Evolutionary conservation across 2,888 invertebrate genomes (phyloP), one percentile per base, ranked within the genome.

Genomic region (Alloscopus bannaensis): DNA sequence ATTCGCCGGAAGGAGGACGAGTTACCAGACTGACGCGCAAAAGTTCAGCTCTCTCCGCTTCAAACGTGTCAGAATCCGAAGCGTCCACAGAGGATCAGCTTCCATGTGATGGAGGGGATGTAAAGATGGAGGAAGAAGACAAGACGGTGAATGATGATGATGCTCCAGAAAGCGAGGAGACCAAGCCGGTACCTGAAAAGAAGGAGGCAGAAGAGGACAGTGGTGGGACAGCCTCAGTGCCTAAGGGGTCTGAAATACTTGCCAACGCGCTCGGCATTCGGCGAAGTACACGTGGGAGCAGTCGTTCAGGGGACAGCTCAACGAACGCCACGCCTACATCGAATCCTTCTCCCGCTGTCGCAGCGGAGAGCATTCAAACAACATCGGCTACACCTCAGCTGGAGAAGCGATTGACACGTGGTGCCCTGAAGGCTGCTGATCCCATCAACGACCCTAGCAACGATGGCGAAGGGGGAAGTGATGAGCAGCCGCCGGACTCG

Each of bases 231-330:
- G 13, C 55, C 8, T 29, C 59, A 11, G 59, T 59, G 4, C 71
- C 76, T 11, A 76, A 81, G 52, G 71, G 77, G 36, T 77, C 77
- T 20, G 71, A 81, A 75, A 84, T 86, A 16, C 52, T 86, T 8
- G 86, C 86, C 0, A 81, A 66, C 70, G 86, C 86, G 22, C 57
- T 86, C n/a, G 85, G 84, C 8, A 42, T 76, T 16, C 55, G 80
- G 22, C 62, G 79, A 20, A 83, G 81, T 65, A 71, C 80, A 31
- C 36, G 77, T 31, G 81, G 72, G 62, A 36, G 47, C 26, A 68
- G 64, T 13, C 26, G 69, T n/a, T 66, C 81, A 24, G 75, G 50
- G 1, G 77, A 79, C 13, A 59, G 45, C 40, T 24, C 29, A 1
- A 24, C 50, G 42, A 47, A 18, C 31, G 28, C 6, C 4, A 55